Evolutionary conservation across 2,888 invertebrate species (phyloP).

Genomic region (Sphaerophoria taeniata): DNA sequence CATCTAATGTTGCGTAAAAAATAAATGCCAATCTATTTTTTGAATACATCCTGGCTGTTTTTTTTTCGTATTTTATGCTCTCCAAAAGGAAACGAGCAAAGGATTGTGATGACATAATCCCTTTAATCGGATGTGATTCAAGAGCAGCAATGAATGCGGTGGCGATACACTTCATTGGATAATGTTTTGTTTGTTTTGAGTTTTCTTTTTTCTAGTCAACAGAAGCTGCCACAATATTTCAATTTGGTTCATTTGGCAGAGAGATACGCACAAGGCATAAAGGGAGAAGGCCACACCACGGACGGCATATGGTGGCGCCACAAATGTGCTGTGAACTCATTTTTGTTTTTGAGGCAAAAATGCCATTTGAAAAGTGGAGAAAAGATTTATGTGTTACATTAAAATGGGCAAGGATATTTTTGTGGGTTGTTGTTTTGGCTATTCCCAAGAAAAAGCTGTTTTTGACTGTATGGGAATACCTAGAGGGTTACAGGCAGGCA

Average conservation of each 20-base stretch:
- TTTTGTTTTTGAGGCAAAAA: conserved; percentile 3
- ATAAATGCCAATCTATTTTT: conserved; percentile 54
- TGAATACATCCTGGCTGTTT: conserved; percentile 45
- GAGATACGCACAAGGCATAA: background rate
- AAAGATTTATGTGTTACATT: conserved; percentile 30
- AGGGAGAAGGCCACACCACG: background rate
- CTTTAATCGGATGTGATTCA: conserved; percentile 53
- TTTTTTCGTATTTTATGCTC: background rate
- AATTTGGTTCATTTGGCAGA: conserved; percentile 23
- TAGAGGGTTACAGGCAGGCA: no score
- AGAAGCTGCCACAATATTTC: no score
- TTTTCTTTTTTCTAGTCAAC: conserved; percentile 49
- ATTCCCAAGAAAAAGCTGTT: background rate
- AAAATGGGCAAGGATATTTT: background rate
- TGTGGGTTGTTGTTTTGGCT: background rate
- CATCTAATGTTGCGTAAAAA: conserved; percentile 66
- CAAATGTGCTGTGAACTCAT: conserved; percentile 43
- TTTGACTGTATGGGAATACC: background rate
- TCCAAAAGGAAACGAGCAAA: conserved; percentile 32
- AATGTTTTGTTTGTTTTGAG: background rate
- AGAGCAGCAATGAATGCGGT: conserved; percentile 63
- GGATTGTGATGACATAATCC: conserved; percentile 52
- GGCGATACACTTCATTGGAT: conserved; percentile 62
- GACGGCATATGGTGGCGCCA: conserved; percentile 64
- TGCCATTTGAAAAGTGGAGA: no score